A percentile compares a stretch with the other conserved stretches of the same genome.
Evolutionary conservation across 2,797 vertebrate genomes (phyloP).

Genomic region (Amblyopsis hoosieri): DNA sequence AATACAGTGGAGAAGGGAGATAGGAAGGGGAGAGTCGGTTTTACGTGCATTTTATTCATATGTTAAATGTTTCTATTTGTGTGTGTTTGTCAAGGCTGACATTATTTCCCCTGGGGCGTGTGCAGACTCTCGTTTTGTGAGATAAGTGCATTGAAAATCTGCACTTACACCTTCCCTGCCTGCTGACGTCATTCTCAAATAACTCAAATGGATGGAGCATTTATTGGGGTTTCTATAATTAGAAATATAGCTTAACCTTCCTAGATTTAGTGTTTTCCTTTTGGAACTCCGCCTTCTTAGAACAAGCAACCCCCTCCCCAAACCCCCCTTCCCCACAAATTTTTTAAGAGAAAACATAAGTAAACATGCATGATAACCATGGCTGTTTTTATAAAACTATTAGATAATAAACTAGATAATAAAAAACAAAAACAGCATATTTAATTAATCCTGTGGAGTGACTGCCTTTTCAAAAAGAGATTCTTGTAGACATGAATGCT

Average conservation of each 20-base stretch:
- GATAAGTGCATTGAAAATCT: conserved; percentile 61
- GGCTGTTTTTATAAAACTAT: no score
- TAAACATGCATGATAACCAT: no score
- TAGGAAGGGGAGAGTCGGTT: conserved; percentile 47
- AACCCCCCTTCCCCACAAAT: no score
- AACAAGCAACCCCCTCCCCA: no score
- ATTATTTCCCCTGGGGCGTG: conserved; percentile 32
- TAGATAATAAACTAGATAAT: no score
- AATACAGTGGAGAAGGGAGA: conserved; percentile 54
- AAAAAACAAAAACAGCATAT: no score
- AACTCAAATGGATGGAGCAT: conserved; percentile 41
- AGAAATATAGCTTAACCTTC: conserved; percentile 14
- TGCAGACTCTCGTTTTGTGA: conserved; percentile 58
- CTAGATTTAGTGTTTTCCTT: conserved; percentile 11
- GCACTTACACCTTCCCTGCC: conserved; percentile 43
- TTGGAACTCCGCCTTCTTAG: neutral
- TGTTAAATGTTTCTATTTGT: conserved; percentile 52
- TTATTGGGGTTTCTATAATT: conserved; percentile 24
- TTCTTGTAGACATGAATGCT: neutral
- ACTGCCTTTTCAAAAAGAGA: no score
- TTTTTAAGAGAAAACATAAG: no score
- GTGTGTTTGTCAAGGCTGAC: conserved; percentile 35
- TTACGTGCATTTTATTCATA: conserved; percentile 57
- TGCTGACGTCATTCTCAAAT: conserved; percentile 54
- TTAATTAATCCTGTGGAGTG: no score